Evolutionary conservation across 1,140 invertebrate genomes (phyloP).

Genomic region (Bombus ignitus): DNA sequence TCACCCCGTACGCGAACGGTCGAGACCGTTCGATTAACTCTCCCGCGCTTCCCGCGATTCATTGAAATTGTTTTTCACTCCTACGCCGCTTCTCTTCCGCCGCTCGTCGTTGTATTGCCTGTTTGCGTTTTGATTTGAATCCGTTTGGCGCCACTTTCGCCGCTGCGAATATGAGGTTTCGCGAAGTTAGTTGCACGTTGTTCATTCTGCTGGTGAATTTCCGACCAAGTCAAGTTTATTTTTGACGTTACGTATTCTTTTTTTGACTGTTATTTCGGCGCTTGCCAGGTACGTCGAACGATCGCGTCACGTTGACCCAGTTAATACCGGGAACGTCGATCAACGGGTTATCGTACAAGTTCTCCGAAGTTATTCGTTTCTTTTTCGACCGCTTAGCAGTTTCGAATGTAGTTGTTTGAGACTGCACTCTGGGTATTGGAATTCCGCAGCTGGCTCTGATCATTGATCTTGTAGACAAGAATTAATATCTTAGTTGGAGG

Average conservation of each 20-base stretch:
- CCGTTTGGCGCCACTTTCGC: conserved; percentile 38
- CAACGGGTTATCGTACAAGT: neutral
- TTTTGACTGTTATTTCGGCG: neutral
- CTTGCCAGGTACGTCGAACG: neutral
- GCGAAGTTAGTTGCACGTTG: neutral
- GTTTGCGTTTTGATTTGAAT: conserved; percentile 39
- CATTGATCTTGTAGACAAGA: neutral
- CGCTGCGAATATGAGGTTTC: neutral
- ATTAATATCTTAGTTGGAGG: neutral
- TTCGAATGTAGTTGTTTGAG: neutral
- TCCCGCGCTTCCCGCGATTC: conserved; percentile 58
- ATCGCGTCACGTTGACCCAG: neutral
- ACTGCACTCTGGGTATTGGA: neutral
- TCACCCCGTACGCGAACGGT: conserved; percentile 12
- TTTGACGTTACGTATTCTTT: neutral
- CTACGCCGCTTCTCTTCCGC: neutral
- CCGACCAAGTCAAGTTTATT: neutral
- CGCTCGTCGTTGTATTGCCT: neutral
- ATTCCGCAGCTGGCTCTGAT: neutral
- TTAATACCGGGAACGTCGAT: neutral
- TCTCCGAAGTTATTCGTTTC: neutral
- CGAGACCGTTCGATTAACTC: conserved; percentile 62
- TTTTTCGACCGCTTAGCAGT: neutral
- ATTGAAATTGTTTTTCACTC: conserved; percentile 62
- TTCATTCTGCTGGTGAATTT: neutral